phyloP scores from a whole-genome alignment of 2,113 vertebrate species.

The Sphyrna mokarran region DNA sequence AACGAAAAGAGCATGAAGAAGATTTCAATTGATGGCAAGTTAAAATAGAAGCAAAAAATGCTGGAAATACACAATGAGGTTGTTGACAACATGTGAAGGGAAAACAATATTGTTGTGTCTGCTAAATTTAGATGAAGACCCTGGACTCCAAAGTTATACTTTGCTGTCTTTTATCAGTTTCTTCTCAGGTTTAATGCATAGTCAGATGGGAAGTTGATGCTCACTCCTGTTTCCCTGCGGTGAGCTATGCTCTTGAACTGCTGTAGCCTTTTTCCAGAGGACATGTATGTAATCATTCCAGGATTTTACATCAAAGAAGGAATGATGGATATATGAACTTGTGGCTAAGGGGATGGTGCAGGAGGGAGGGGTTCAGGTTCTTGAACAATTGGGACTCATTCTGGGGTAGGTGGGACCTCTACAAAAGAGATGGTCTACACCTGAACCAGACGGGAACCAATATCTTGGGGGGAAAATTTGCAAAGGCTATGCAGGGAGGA shows the following conservation, averaged over 20 bases:
- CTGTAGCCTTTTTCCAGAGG: not conserved
- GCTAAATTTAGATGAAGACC: not conserved
- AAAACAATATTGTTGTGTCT: not conserved
- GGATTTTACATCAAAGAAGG: not conserved
- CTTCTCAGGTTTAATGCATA: not conserved
- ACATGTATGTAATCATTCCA: not conserved
- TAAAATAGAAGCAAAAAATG: not conserved
- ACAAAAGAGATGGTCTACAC: too few species aligned
- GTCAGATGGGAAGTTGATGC: not conserved
- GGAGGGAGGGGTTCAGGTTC: too few species aligned
- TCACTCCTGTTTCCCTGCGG: not conserved
- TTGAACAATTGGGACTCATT: too few species aligned
- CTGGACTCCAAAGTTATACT: not conserved
- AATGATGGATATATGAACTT: not conserved
- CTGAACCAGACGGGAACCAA: too few species aligned
- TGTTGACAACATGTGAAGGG: not conserved
- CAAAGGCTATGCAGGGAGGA: too few species aligned
- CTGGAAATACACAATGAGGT: not conserved
- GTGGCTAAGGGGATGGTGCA: too few species aligned
- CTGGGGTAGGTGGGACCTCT: too few species aligned
- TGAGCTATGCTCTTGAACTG: not conserved
- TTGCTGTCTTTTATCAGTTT: not conserved
- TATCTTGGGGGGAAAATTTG: too few species aligned
- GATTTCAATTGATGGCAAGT: not conserved
- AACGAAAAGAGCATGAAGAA: not conserved